Base-by-base conservation (phyloP, 1,140 invertebrate genomes). In the Diorhabda elongata region DNA sequence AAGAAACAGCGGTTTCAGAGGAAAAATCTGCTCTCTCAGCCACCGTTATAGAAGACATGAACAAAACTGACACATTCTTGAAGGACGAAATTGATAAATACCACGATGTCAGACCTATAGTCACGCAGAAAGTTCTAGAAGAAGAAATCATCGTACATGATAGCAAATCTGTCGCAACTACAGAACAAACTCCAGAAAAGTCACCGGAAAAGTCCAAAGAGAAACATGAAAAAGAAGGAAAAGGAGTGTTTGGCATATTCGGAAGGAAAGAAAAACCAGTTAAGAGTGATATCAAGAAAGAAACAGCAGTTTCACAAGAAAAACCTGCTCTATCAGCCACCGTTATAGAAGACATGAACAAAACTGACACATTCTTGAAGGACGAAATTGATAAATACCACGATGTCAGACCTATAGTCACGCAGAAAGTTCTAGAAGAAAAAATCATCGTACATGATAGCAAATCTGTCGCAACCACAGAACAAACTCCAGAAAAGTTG, bases 371-470 rank as follows among this genome's bases (percentile, higher is more conserved):
- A 26, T 74, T 74, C 43, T 70, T 74, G 59, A 42, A 57, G 42
- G 68, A 74, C 44, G 73, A 74, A 69, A 62, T 73, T 42, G 43
- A 47, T 8, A 58, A 61, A n/a, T 72, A 67, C 44, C 68, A 70
- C 42, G 71, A 72, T 42, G 71, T 72, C 9, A 26, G 65, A 44
- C 61, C 66, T 3, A 42, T 60, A 3, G 42, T 66, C 5, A 58
- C 9, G 52, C 5, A 43, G 45, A 5, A 64, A 7, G 8, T 44
- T 58, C 42, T 52, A 6, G 5, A 52, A 52, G 8, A 5, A 52
- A 2, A 52, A 9, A 52, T 9, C 1, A 52, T 52, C 8, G 5
- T 52, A 1, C 26, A 26, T 26, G 26, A 26, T 26, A 2, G 26
- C 26, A 26, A 26, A 26, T 26, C 26, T 26, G 26, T 26, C 26